phyloP scores from a whole-genome alignment of 2,888 invertebrate genomes.

The Andrena praecox region DNA sequence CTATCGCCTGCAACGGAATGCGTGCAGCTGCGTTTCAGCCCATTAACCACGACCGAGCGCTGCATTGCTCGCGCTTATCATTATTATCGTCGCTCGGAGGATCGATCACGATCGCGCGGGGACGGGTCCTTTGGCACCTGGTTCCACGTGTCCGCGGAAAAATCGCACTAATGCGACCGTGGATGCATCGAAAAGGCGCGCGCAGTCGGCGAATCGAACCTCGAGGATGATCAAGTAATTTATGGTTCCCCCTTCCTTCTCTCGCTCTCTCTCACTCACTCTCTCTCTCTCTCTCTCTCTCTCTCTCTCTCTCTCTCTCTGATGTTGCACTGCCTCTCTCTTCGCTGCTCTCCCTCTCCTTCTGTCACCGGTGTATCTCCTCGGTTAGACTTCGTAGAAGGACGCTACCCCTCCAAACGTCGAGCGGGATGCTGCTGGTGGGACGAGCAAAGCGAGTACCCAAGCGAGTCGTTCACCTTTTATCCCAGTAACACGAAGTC shows the following conservation, averaged over 20 bases:
- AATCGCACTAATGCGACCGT: slow-evolving; percentile 54
- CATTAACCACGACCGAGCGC: slow-evolving; percentile 8
- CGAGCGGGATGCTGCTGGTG: slow-evolving; percentile 80
- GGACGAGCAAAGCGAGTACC: slow-evolving; percentile 75
- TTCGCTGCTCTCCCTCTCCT: slow-evolving; percentile 9
- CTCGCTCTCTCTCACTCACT: slow-evolving; percentile 19
- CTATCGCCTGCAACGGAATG: neutral
- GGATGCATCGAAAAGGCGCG: slow-evolving; percentile 57
- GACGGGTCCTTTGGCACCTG: slow-evolving; percentile 4
- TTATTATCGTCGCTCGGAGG: slow-evolving; percentile 21
- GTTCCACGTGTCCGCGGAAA: slow-evolving; percentile 45
- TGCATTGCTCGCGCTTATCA: slow-evolving; percentile 10
- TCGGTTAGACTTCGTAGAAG: slow-evolving; percentile 76
- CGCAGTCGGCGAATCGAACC: slow-evolving; percentile 66
- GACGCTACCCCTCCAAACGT: slow-evolving; percentile 79
- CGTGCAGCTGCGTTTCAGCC: slow-evolving; percentile 5
- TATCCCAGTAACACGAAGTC: slow-evolving; percentile 85
- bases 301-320: neutral
- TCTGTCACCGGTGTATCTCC: slow-evolving; percentile 43
- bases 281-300: slow-evolving; percentile 8
- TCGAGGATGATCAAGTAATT: slow-evolving; percentile 73
- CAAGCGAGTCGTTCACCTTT: slow-evolving; percentile 84
- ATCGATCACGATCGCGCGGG: slow-evolving; percentile 31
- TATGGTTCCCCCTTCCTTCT: slow-evolving; percentile 52
- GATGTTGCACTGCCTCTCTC: neutral